Evolutionary conservation across 2,888 invertebrate genomes (phyloP), one percentile per base, ranked within the genome.

Genomic region (Catotricha subobsoleta): DNA sequence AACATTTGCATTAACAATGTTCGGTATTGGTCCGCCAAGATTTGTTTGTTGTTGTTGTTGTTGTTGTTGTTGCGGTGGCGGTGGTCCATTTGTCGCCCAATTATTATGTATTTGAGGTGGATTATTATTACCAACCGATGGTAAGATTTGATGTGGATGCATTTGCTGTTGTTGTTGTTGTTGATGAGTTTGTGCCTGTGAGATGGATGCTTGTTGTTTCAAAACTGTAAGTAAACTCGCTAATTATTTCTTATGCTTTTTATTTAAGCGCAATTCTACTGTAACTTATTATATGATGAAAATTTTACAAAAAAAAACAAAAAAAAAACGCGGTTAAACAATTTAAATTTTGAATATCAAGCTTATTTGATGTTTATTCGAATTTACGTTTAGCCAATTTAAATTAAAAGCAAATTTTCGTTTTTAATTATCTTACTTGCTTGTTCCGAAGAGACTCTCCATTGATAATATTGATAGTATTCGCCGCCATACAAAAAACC

Each of bases 401-500:
- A 25, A 10, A 25, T 8, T 25, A 31, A 31, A 6, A 15, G 4
- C n/a, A n/a, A n/a, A n/a, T n/a, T n/a, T n/a, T n/a, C n/a, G n/a
- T n/a, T n/a, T n/a, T n/a, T n/a, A n/a, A n/a, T n/a, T 31, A 31
- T 33, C 80, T 77, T 73, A 84, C 84, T 80, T 60, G 87, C 79
- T 78, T 91, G 92, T 64, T 95, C 94, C 43, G 88, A 79, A 41
- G 83, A 80, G 53, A 95, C 92, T 74, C 88, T 84, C 64, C 82
- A 92, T 64, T 91, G 90, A 66, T 98, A 98, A 66, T 97, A 97
- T 63, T 83, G 86, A 67, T 80, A 91, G 67, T 78, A 79, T 56
- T 94, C 92, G 43, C 95, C 95, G 49, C 94, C 94, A 66, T 90
- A 95, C 45, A 98, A 72, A 67, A 97, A 98, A 54, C 83, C 79